These are phyloP conservation scores for Microcebus lehilahytsara DNA, from an alignment of 2,113 vertebrate species.

Conservation along the genomic window DNA sequence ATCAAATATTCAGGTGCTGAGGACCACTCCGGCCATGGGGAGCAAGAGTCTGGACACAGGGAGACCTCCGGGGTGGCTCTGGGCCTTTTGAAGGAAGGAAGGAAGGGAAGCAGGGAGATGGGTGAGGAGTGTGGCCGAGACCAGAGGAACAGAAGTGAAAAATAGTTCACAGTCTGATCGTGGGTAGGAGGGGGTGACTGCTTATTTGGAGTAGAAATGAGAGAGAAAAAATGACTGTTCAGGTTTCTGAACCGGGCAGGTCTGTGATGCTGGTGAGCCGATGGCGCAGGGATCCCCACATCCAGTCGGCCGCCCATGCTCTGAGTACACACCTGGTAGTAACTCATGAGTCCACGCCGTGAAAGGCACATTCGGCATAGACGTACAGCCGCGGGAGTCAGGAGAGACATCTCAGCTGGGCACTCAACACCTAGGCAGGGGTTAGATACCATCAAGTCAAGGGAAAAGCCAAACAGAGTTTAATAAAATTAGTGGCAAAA, in stretches of 20 bases:
- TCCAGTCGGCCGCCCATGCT: background rate
- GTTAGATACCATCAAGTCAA: background rate
- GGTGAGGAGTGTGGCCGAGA: background rate
- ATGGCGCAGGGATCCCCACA: accelerated
- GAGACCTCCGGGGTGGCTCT: too few species aligned
- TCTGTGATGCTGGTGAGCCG: background rate
- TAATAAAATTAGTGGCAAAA: background rate
- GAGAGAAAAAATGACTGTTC: too few species aligned
- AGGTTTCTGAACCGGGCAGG: background rate
- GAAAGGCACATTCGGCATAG: too few species aligned
- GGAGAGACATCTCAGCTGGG: background rate
- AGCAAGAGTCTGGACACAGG: too few species aligned
- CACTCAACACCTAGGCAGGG: too few species aligned
- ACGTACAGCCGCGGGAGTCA: accelerated
- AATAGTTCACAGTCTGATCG: too few species aligned
- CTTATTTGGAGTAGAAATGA: too few species aligned
- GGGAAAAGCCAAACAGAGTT: background rate
- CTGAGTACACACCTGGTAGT: accelerated
- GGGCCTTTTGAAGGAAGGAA: too few species aligned
- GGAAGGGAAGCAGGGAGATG: accelerated
- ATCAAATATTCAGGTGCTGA: too few species aligned
- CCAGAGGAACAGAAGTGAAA: accelerated
- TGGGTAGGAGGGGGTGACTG: accelerated
- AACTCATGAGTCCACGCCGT: accelerated
- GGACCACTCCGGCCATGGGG: too few species aligned